Evolutionary conservation across 1,140 invertebrate genomes (phyloP), one percentile per base, ranked within the genome.

Genomic region (Hypsibius dujardini): DNA sequence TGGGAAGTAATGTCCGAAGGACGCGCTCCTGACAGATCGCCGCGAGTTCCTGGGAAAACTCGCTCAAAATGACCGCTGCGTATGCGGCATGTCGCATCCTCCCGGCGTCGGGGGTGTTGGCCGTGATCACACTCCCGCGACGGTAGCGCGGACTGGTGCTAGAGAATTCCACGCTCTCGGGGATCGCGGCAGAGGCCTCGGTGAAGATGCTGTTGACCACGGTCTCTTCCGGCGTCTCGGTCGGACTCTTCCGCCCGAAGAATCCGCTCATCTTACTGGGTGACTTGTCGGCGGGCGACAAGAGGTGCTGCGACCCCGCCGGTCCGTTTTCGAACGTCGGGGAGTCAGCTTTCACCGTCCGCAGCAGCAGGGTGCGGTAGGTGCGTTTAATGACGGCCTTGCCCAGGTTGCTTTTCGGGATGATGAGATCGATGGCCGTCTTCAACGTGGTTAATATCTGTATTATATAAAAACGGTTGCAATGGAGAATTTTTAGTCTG

Each of bases 31-130:
- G 62, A 42, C 12, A 12, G 7, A 67, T 67, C 12, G 62, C 62
- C 12, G 62, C 62, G 12, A 67, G 40, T 42, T 67, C 62, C 62
- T 67, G 62, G 62, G 42, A 3, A 42, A 67, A 67, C 62, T 67
- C 62, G 12, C 3, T 15, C 62, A 67, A 42, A 67, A 67, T 12
- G 42, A 67, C 62, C 45, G 62, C 62, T 3, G 12, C 45, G 42
- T 67, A 67, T 67, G 62, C 62, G 42, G 62, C 62, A 12, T 7
- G 12, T 42, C 42, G 12, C 12, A 67, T 67, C 45, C 42, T 12
- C 12, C 3, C 12, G 12, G 12, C 12, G 7, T 67, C 62, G 3
- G 62, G 42, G 7, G 7, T n/a, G n/a, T n/a, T n/a, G n/a, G 50
- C 50, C 7, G 50, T n/a, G n/a, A 7, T 56, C 0, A 56, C 7